Evolutionary conservation across 2,888 invertebrate genomes (phyloP), one percentile per base, ranked within the genome.

Genomic region (Plemyria rubiginata): DNA sequence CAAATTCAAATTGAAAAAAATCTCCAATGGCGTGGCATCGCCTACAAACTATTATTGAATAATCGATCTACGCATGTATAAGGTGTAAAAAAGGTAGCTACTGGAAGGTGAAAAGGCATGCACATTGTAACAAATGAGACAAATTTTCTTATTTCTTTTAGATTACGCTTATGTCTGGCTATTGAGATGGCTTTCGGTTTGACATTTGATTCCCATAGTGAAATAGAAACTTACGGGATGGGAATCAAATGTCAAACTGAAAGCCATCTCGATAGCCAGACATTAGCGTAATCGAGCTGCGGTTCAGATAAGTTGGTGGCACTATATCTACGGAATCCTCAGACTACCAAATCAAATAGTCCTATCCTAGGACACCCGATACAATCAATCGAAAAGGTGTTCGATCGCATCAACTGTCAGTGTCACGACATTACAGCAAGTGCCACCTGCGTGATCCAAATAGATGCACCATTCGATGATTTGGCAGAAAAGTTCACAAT

Each of bases 401-500:
- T 51, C 56, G 65, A 62, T 61, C 61, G 58, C 62, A 66, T 77
- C 75, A 76, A 78, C 60, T 66, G 68, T 68, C 70, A 68, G 7
- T 50, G 53, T 60, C 59, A 48, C 13, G 60, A 65, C 53, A 48
- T 59, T 15, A 58, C 55, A 49, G 60, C 67, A 62, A 67, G 62
- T 70, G 70, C 58, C 69, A 69, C 69, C 69, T 69, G 69, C 69
- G 22, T 48, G 54, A 54, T 60, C 53, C 49, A 64, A 56, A 60
- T 64, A 62, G 48, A 66, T 77, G 79, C 75, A 84, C 70, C 77
- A 77, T 82, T 84, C 85, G 82, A 89, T 92, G 92, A 92, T 88
- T 90, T 90, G 81, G 87, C 91, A 88, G 80, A 84, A 89, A 81
- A 75, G 72, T 72, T 75, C 60, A 86, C 87, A 89, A 88, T 86